These are phyloP conservation scores for Felis chaus DNA, from an alignment of 2,113 vertebrate species.

Conservation along the genomic window DNA sequence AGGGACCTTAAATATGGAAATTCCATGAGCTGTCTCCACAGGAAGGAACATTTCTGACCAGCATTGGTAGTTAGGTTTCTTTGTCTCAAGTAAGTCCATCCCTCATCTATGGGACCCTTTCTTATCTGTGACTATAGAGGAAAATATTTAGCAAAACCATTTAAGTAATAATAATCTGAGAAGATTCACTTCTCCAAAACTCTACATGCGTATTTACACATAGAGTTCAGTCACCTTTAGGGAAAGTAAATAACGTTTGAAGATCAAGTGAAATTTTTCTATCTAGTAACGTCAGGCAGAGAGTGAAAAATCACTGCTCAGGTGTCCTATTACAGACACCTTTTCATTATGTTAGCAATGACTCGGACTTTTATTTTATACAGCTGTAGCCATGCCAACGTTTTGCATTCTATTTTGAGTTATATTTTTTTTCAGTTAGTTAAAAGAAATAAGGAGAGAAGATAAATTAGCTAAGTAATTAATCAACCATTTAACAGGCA, in stretches of 20 bases:
- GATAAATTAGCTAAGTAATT: not conserved
- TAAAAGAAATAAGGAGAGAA: not conserved
- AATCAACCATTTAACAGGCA: not conserved
- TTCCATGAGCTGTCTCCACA: not conserved
- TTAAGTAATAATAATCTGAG: not conserved
- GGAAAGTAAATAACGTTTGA: constrained; percentile 3
- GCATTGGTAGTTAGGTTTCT: not conserved
- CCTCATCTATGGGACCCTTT: not conserved
- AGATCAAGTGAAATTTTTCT: not conserved
- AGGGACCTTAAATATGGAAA: not conserved
- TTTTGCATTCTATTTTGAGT: not conserved
- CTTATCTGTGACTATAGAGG: not conserved
- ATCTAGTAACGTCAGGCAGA: not conserved
- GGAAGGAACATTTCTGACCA: not conserved
- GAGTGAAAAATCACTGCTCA: not conserved
- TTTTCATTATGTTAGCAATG: not conserved
- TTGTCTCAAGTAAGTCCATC: not conserved
- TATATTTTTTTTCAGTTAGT: not conserved
- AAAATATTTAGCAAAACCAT: not conserved
- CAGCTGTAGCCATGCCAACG: not conserved
- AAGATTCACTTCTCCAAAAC: not conserved
- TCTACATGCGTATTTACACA: not conserved
- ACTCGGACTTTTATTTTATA: not conserved
- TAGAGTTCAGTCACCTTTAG: not conserved
- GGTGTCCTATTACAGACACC: not conserved